Evolutionary conservation across 2,113 vertebrate species (phyloP).

Genomic region (Raja brachyura): DNA sequence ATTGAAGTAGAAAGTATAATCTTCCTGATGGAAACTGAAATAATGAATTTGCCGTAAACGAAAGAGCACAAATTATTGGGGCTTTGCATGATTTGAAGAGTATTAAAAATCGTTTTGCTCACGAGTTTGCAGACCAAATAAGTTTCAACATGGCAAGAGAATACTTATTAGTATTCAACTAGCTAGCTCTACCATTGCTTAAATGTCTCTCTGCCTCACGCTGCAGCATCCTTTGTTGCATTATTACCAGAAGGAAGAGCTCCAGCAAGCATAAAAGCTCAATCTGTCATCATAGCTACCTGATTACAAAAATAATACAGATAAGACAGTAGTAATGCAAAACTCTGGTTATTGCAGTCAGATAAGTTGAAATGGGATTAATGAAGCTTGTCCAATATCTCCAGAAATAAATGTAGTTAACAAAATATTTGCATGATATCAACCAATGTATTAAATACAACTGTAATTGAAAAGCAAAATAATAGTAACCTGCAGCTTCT

Average conservation of each 20-base stretch:
- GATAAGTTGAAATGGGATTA: neutral
- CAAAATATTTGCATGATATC: neutral
- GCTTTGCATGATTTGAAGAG: neutral
- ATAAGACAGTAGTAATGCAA: neutral
- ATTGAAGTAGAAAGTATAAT: neutral
- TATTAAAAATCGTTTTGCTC: neutral
- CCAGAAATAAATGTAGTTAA: neutral
- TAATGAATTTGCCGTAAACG: neutral
- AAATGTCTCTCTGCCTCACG: neutral
- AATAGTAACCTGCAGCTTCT: no score
- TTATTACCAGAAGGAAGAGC: neutral
- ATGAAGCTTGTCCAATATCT: neutral
- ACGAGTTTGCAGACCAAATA: neutral
- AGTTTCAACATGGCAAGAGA: neutral
- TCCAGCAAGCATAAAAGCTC: neutral
- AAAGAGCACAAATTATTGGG: neutral
- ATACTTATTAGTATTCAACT: neutral
- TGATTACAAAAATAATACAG: neutral
- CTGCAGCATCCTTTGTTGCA: neutral
- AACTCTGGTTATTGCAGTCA: neutral
- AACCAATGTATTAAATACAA: neutral
- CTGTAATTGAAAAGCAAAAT: no score
- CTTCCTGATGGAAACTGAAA: neutral
- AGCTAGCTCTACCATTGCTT: neutral
- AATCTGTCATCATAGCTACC: neutral